Evolutionary conservation across 1,140 invertebrate genomes (phyloP).

Genomic region (Dinothrombium tinctorium): DNA sequence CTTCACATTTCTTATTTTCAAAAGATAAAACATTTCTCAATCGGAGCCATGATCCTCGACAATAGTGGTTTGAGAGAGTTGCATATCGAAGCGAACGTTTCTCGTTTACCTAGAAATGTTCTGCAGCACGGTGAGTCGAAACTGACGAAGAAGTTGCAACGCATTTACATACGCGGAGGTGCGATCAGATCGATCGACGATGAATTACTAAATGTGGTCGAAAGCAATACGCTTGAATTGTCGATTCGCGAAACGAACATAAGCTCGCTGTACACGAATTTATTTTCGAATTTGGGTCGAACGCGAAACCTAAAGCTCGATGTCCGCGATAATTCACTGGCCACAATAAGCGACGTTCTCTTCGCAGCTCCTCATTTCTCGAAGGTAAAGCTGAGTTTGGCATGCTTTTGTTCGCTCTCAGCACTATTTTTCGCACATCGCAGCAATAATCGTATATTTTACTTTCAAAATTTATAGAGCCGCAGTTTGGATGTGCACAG

Average conservation of each 20-base stretch:
- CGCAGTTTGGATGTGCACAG: not conserved
- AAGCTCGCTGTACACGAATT: not conserved
- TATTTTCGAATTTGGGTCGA: not conserved
- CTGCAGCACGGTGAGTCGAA: too few species aligned
- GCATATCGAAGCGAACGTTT: not conserved
- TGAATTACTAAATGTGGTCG: not conserved
- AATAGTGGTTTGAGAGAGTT: not conserved
- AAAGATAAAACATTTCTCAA: not conserved
- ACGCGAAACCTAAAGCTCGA: not conserved
- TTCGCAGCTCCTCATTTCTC: not conserved
- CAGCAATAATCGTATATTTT: not conserved
- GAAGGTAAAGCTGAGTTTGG: not conserved
- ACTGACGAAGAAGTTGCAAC: not conserved
- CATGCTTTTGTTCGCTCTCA: not conserved
- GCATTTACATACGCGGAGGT: not conserved
- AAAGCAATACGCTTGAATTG: not conserved
- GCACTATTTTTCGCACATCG: not conserved
- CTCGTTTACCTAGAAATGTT: too few species aligned
- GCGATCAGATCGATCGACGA: not conserved
- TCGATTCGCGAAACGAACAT: not conserved
- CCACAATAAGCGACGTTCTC: not conserved
- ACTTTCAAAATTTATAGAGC: not conserved
- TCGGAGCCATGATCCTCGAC: not conserved
- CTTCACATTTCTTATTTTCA: constrained; percentile 1
- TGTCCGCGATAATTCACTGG: not conserved